Conservation (phyloP, 2,797 vertebrate species). For the Sandelia bainsii region DNA sequence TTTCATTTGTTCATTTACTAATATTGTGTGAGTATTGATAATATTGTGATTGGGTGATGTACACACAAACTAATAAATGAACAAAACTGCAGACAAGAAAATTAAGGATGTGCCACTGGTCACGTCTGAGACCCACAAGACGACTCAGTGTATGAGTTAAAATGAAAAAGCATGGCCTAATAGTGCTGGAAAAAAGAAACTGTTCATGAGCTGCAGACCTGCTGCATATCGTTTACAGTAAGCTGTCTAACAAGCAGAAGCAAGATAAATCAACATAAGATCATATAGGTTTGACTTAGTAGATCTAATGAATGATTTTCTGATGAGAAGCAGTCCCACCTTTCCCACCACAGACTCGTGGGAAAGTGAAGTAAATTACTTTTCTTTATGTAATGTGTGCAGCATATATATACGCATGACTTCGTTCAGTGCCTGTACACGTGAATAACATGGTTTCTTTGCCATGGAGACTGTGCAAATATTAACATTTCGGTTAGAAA, state of each 20-base stretch:
- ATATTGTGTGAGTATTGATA: not conserved
- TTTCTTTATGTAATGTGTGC: conserved; percentile 28
- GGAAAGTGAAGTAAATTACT: conserved; percentile 22
- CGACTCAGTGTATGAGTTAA: not conserved
- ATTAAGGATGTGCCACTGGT: not conserved
- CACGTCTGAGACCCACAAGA: not conserved
- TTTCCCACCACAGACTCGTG: not conserved
- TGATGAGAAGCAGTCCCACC: conserved; percentile 35
- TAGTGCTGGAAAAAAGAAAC: not conserved
- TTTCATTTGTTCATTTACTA: not conserved
- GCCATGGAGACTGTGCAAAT: not conserved
- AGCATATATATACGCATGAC: conserved; percentile 6
- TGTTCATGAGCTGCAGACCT: not conserved
- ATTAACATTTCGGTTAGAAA: not conserved
- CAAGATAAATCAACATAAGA: conserved; percentile 8
- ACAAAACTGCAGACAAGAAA: conserved; percentile 12
- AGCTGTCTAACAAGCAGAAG: conserved; percentile 34
- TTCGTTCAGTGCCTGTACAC: conserved; percentile 1
- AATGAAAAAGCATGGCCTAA: conserved; percentile 7
- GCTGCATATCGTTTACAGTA: conserved; percentile 6
- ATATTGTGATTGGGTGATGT: conserved; percentile 9
- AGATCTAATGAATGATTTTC: conserved; percentile 28
- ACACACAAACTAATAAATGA: not conserved
- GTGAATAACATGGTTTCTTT: not conserved
- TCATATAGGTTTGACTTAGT: conserved; percentile 26